Base-by-base conservation (phyloP, 2,888 invertebrate species). In the Cancer borealis region DNA sequence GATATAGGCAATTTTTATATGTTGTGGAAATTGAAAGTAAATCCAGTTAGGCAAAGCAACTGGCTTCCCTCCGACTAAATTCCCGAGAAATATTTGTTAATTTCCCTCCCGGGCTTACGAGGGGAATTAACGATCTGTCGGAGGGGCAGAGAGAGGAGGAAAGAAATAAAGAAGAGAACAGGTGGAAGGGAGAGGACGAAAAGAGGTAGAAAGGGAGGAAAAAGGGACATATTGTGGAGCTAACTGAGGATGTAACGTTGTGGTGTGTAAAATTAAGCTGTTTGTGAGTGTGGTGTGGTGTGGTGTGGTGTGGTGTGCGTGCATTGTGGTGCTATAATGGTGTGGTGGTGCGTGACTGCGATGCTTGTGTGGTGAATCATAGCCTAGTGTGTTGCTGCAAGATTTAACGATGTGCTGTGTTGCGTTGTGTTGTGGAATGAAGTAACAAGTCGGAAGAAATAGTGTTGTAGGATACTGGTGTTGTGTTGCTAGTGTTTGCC, bases 31-130 rank as follows among this genome's bases (percentile, higher is more conserved):
- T 73, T 10, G 73, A 73, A 73, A 84, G 14, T 39, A 84, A 84
- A 84, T 84, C 84, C 10, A 12, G 30, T 84, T 84, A 84, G 3
- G 84, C 84, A 12, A 3, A 39, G 12, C 39, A 84, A 84, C 84
- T 84, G 84, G 84, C 84, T 84, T 84, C 39, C 84, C 84, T 39
- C 39, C 3, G 84, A 84, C 39, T 84, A 26, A 84, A 84, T 84
- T 39, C 39, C 84, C 84, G 84, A 84, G 84, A 17, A 84, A 84
- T 84, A 84, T 84, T 84, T 84, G 84, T 84, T 84, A 84, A 84
- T 84, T 84, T 84, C 84, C 84, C 84, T 84, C 84, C 39, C 39
- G 14, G 84, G 84, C 84, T 84, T 84, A 84, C 17, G 84, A 84
- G 84, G 84, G 84, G 84, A 84, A 84, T 84, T 84, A 84, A 84